A percentile compares a stretch with the other conserved stretches of the same genome.
These are phyloP conservation scores for Pogonognathellus flavescens DNA, from an alignment of 1,140 invertebrate species.

Conservation along the genomic window DNA sequence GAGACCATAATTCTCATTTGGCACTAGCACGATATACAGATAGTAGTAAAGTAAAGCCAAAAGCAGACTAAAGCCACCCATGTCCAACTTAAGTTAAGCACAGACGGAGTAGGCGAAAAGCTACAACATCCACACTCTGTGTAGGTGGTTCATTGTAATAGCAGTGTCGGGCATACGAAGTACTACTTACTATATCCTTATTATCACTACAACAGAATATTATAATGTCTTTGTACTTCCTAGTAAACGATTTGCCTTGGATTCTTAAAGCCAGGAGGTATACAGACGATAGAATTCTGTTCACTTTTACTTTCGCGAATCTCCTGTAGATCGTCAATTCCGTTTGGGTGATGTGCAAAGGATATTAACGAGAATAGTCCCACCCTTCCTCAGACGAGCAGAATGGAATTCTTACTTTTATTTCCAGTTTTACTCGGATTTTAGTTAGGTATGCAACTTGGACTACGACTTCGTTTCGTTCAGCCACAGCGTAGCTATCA, in stretches of 20 bases:
- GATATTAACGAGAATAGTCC: constrained; percentile 40
- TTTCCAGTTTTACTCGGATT: not conserved
- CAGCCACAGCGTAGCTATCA: constrained; percentile 6
- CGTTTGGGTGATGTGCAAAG: constrained; percentile 39
- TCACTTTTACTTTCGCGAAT: constrained; percentile 29
- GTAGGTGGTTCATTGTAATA: not conserved
- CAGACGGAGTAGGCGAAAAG: not conserved
- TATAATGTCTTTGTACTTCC: not conserved
- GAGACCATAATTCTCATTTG: constrained; percentile 63
- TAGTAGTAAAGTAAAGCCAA: not conserved
- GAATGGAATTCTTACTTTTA: constrained; percentile 26
- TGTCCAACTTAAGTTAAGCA: constrained; percentile 13
- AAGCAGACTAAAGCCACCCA: constrained; percentile 26
- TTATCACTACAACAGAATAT: not conserved
- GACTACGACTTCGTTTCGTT: constrained; percentile 9
- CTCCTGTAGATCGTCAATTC: constrained; percentile 49
- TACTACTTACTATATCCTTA: not conserved
- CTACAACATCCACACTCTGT: constrained; percentile 2
- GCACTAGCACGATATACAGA: constrained; percentile 53
- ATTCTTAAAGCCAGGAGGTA: not conserved
- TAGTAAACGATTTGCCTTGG: no score
- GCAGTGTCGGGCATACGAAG: not conserved
- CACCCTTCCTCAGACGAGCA: constrained; percentile 15
- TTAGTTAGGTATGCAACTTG: constrained; percentile 1
- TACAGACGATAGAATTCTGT: not conserved